A percentile compares a stretch with the other conserved stretches of the same genome.
Conservation (phyloP, 2,888 invertebrate genomes). For the Opisthograptis luteolata region DNA sequence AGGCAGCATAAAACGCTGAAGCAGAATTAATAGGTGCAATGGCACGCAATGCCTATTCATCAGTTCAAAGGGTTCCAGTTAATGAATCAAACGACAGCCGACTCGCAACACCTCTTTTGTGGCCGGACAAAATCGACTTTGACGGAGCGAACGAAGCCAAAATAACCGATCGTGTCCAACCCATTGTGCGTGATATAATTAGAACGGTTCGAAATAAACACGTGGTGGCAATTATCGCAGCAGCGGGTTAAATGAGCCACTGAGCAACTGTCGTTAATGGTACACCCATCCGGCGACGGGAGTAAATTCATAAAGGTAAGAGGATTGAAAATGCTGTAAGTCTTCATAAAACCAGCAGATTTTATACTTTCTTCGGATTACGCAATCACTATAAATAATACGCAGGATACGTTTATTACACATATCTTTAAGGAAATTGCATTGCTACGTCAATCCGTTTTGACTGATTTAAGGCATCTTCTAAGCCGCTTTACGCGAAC, state of each 20-base stretch:
- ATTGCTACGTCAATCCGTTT: constrained; percentile 38
- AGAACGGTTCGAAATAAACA: constrained; percentile 81
- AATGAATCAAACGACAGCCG: constrained; percentile 81
- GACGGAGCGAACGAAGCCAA: constrained; percentile 75
- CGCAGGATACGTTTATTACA: constrained; percentile 22
- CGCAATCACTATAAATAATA: constrained; percentile 61
- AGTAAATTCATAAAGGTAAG: constrained; percentile 61
- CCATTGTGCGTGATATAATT: constrained; percentile 82
- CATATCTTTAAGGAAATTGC: constrained; percentile 46
- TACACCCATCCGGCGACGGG: constrained; percentile 71
- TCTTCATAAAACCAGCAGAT: constrained; percentile 49
- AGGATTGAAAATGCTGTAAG: constrained; percentile 58
- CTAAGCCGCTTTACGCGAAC: constrained; percentile 5
- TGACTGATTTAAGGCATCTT: constrained; percentile 6
- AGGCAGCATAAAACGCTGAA: constrained; percentile 52
- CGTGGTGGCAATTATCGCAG: constrained; percentile 84
- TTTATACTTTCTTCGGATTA: constrained; percentile 45
- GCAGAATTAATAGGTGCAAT: constrained; percentile 60
- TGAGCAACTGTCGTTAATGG: constrained; percentile 79
- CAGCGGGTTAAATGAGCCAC: constrained; percentile 83
- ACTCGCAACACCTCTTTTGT: constrained; percentile 80
- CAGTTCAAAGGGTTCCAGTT: constrained; percentile 74
- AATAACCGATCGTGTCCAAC: constrained; percentile 81
- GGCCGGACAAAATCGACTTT: constrained; percentile 77
- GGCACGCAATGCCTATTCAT: constrained; percentile 58